These are phyloP conservation scores for Xanthia icteritia DNA, from an alignment of 2,888 invertebrate species.

Conservation along the genomic window DNA sequence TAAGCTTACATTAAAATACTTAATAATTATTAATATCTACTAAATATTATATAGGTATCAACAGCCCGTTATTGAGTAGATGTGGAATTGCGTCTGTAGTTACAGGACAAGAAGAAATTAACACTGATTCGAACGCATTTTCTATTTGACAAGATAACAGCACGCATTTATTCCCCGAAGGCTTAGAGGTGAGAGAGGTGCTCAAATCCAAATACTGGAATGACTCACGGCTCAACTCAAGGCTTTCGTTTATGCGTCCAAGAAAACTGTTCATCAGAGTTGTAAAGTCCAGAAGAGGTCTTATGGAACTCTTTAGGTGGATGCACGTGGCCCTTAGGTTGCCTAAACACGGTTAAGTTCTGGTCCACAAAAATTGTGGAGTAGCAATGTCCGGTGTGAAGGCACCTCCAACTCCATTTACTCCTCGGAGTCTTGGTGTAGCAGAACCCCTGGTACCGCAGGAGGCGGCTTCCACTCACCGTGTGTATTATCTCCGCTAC, in stretches of 20 bases:
- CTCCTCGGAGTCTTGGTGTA: constrained; percentile 66
- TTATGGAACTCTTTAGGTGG: constrained; percentile 54
- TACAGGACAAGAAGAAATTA: constrained; percentile 1
- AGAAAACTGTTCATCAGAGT: constrained; percentile 5
- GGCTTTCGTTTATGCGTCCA: constrained; percentile 27
- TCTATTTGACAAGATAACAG: not conserved
- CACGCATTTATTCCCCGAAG: not conserved
- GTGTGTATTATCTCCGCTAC: constrained; percentile 69
- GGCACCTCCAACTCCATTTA: constrained; percentile 71
- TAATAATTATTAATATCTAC: not conserved
- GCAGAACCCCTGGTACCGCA: constrained; percentile 69
- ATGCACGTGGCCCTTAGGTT: constrained; percentile 62
- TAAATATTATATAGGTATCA: not conserved
- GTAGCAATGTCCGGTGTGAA: constrained; percentile 72
- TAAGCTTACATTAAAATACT: constrained; percentile 2
- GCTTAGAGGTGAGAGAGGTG: not conserved
- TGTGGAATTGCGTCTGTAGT: too few species aligned
- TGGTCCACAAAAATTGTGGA: constrained; percentile 61
- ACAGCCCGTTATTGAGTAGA: not conserved
- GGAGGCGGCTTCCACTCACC: constrained; percentile 58
- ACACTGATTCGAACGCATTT: not conserved
- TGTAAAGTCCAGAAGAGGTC: constrained; percentile 49
- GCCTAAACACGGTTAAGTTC: constrained; percentile 38
- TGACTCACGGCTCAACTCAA: not conserved
- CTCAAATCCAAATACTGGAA: not conserved